Conservation (phyloP, 2,888 invertebrate genomes). For the Parnassius orleans region DNA sequence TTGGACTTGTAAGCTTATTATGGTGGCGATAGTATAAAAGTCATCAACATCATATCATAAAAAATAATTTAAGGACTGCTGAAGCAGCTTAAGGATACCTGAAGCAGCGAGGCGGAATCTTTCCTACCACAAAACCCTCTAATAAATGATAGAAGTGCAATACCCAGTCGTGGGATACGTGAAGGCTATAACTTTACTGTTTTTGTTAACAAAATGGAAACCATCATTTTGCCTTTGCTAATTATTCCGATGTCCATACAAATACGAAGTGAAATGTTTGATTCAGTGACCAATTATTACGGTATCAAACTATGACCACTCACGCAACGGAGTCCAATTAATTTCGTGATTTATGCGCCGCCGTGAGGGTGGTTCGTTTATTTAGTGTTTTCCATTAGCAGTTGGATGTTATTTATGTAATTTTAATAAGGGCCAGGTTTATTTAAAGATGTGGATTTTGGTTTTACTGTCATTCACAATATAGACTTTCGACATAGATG, state of each 20-base stretch:
- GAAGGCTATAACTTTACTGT: too few relatives aligned
- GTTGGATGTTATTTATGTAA: slow-evolving; percentile 23
- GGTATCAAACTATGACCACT: slow-evolving; percentile 27
- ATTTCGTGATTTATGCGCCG: slow-evolving; percentile 36
- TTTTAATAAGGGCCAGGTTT: slow-evolving; percentile 5
- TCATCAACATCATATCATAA: too few relatives aligned
- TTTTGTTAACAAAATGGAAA: background rate
- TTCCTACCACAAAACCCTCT: too few relatives aligned
- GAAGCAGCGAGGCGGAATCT: too few relatives aligned
- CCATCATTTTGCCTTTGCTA: background rate
- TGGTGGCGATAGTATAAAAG: too few relatives aligned
- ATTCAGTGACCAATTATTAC: slow-evolving; percentile 14
- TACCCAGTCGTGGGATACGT: too few relatives aligned
- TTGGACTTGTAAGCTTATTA: too few relatives aligned
- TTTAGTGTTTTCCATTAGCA: slow-evolving; percentile 31
- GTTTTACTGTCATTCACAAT: too few relatives aligned
- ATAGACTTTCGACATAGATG: too few relatives aligned
- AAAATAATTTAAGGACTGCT: too few relatives aligned
- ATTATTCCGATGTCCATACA: slow-evolving; percentile 15
- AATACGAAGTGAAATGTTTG: slow-evolving; percentile 4
- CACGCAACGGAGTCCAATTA: slow-evolving; percentile 33
- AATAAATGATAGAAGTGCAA: too few relatives aligned
- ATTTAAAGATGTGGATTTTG: slow-evolving; percentile 5
- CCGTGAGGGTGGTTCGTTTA: slow-evolving; percentile 30
- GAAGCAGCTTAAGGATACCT: too few relatives aligned